phyloP scores from a whole-genome alignment of 2,797 vertebrate species.

The Smutsia temminckii region DNA sequence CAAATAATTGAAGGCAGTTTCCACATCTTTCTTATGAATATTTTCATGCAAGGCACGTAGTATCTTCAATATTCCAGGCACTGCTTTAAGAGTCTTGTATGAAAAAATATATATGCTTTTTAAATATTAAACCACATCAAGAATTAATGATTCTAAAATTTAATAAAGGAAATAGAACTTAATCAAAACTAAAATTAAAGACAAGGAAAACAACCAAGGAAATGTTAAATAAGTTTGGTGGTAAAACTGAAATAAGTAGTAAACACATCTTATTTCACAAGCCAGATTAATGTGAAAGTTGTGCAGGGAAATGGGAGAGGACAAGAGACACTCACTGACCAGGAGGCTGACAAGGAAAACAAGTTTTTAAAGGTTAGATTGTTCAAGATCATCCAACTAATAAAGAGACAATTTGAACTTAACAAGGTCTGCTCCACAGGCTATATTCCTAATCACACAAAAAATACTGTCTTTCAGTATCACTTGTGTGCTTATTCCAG shows the following conservation, averaged over 20 bases:
- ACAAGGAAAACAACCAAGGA: neutral
- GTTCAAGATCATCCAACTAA: neutral
- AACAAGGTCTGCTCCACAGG: neutral
- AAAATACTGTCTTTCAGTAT: neutral
- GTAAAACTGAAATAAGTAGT: neutral
- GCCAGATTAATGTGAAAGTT: neutral
- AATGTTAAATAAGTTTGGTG: neutral
- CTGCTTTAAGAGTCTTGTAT: neutral
- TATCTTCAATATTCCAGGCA: neutral
- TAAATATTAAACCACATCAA: neutral
- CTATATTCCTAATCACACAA: neutral
- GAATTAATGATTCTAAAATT: conserved; percentile 20
- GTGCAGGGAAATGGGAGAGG: neutral
- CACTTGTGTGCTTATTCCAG: neutral
- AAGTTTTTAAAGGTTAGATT: neutral
- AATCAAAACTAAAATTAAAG: neutral
- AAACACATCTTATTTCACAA: neutral
- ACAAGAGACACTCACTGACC: neutral
- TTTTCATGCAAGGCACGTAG: neutral
- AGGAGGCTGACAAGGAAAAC: neutral
- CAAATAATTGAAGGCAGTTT: conserved; percentile 25
- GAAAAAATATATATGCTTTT: neutral
- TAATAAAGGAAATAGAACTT: neutral
- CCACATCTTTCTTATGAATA: neutral
- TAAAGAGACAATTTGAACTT: neutral